Base-by-base conservation (phyloP, 2,888 invertebrate species). In the Phyllotreta cruciferae region DNA sequence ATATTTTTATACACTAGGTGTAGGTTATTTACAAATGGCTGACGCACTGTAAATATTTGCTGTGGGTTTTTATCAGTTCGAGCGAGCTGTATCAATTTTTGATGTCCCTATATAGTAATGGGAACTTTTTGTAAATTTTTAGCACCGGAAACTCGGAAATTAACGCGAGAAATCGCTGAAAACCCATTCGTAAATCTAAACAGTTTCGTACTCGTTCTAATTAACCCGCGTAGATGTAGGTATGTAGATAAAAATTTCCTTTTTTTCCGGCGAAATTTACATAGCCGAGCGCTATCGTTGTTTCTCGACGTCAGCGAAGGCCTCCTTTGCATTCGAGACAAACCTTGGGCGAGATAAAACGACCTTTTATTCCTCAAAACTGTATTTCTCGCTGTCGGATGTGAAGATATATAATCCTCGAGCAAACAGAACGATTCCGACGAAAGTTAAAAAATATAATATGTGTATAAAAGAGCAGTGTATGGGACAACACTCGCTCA, bases 401-500 rank as follows among this genome's bases (percentile, higher is more conserved):
- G 72, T 69, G 68, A 70, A 72, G 69, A 71, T 71, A 72, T 69
- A 72, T 72, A 73, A 70, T 74, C 75, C 72, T 53, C 69, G 61
- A 52, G 62, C 66, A 73, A 75, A 75, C 71, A 73, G 39, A 52
- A 56, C 45, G 56, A 62, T 60, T 60, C 56, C 62, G 58, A 65
- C 63, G 62, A 52, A 52, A 41, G 41, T 9, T 3, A 63, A 64
- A 66, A 66, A 61, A 61, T 24, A 24, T 24, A 24, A 24, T 24
- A 4, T 24, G 24, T 24, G 24, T 24, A 24, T 24, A 49, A 52
- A 62, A 58, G 66, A 68, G 64, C 63, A 68, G 68, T 68, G 67
- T 69, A 70, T 67, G 71, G 73, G 72, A 77, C 75, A 77, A 76
- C 76, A 74, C 73, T n/a, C n/a, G n/a, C n/a, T n/a, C n/a, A 73